These are phyloP conservation scores for Pachyseris speciosa DNA, from an alignment of 64 coral and sea anemone species.

Conservation along the genomic window DNA sequence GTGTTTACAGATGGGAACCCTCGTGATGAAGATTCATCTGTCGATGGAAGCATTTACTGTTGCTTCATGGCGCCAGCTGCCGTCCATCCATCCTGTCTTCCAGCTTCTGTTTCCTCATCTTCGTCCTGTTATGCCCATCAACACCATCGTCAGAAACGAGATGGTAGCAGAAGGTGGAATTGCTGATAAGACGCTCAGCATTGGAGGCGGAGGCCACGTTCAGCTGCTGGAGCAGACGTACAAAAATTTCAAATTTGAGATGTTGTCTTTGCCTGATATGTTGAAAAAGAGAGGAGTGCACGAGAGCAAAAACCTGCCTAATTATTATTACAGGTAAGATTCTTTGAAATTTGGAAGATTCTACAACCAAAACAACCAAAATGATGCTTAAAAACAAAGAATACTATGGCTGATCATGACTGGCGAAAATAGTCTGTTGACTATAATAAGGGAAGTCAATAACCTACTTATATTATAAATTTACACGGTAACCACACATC, in stretches of 20 bases:
- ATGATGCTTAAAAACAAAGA: too few species aligned
- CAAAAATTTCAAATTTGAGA: conserved; percentile 71
- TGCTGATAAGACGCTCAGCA: conserved; percentile 51
- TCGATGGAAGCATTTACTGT: conserved; percentile 80
- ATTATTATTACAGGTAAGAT: conserved; percentile 73
- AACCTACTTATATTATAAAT: too few species aligned
- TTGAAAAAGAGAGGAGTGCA: conserved; percentile 72
- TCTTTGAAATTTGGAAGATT: too few species aligned
- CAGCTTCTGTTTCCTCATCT: conserved; percentile 81
- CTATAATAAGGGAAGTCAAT: too few species aligned
- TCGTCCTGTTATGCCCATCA: conserved; percentile 71
- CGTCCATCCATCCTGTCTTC: conserved; percentile 86
- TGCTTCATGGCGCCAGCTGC: conserved; percentile 70
- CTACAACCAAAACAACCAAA: too few species aligned
- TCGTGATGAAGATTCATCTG: conserved; percentile 73
- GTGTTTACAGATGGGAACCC: conserved; percentile 62
- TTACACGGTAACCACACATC: too few species aligned
- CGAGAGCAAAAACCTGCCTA: conserved; percentile 75
- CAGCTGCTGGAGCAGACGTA: conserved; percentile 71
- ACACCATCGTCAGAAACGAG: conserved; percentile 64
- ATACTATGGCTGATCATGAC: too few species aligned
- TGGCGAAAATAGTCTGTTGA: too few species aligned
- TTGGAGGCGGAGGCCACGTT: conserved; percentile 85
- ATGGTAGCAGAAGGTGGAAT: conserved; percentile 48
- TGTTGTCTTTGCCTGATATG: conserved; percentile 49